These are phyloP conservation scores for Antennarius maculatus DNA, from an alignment of 2,797 vertebrate genomes.

Conservation along the genomic window DNA sequence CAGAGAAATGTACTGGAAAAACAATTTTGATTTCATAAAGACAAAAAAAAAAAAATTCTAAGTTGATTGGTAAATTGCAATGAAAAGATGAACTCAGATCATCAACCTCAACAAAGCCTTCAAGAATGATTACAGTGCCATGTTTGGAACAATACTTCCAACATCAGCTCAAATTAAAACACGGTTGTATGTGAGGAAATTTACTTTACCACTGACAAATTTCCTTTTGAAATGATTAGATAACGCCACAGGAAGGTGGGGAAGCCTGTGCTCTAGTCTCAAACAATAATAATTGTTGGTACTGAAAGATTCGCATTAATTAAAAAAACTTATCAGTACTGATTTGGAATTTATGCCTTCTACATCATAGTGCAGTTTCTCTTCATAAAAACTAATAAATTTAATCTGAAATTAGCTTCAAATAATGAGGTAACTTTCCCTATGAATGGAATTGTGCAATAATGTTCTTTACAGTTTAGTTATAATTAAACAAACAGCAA, in stretches of 20 bases:
- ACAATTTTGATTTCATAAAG: slow-evolving; percentile 24
- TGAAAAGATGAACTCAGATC: slow-evolving; percentile 31
- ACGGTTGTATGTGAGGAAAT: slow-evolving; percentile 23
- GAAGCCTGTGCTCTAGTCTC: slow-evolving; percentile 11
- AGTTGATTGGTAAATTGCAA: slow-evolving; percentile 55
- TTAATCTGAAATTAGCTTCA: slow-evolving; percentile 31
- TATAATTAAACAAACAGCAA: slow-evolving; percentile 21
- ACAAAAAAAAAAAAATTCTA: slow-evolving; percentile 15
- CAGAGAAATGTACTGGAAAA: slow-evolving; percentile 47
- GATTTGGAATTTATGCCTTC: slow-evolving; percentile 30
- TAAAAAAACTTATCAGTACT: slow-evolving; percentile 1
- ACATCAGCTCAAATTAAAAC: slow-evolving; percentile 18
- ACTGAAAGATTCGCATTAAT: slow-evolving; percentile 18
- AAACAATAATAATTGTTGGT: slow-evolving; percentile 29
- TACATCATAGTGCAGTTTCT: slow-evolving; percentile 45
- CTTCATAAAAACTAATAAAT: slow-evolving; percentile 12
- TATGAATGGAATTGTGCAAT: slow-evolving; percentile 43
- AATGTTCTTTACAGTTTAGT: slow-evolving; percentile 50
- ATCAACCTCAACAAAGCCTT: slow-evolving; percentile 28
- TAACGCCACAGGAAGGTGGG: slow-evolving; percentile 28
- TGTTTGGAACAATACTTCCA: slow-evolving; percentile 21
- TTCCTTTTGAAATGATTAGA: slow-evolving; percentile 47
- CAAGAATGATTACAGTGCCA: slow-evolving; percentile 1
- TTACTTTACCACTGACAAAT: slow-evolving; percentile 43
- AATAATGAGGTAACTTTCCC: slow-evolving; percentile 19